These are phyloP conservation scores for Diplodus puntazzo DNA, from an alignment of 2,797 vertebrate species.

Conservation along the genomic window DNA sequence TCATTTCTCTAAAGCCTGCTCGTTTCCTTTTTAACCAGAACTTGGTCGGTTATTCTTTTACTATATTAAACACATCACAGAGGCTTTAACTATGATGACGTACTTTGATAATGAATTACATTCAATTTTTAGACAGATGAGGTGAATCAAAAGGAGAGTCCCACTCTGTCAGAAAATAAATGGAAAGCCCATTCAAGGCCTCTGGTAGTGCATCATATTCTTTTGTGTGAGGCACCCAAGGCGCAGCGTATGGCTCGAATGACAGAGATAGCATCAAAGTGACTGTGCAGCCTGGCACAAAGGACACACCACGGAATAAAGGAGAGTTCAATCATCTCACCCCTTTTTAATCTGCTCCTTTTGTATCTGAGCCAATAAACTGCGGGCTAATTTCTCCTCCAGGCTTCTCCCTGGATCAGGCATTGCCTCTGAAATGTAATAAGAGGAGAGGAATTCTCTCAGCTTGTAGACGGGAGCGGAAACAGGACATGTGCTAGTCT, in stretches of 20 bases:
- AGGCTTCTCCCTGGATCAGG: constrained; percentile 57
- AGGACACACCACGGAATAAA: constrained; percentile 78
- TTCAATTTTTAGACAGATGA: constrained; percentile 44
- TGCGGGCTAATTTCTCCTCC: constrained; percentile 72
- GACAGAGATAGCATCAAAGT: constrained; percentile 83
- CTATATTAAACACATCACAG: constrained; percentile 50
- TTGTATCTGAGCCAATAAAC: constrained; percentile 78
- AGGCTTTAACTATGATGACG: constrained; percentile 56
- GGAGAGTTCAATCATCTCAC: constrained; percentile 79
- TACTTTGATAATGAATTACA: constrained; percentile 67
- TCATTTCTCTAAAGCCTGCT: constrained; percentile 16
- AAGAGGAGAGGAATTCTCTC: constrained; percentile 49
- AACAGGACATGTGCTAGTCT: constrained; percentile 34
- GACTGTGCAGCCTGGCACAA: constrained; percentile 77
- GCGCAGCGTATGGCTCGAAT: constrained; percentile 61
- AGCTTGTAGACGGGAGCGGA: constrained; percentile 29
- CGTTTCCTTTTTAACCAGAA: constrained; percentile 51
- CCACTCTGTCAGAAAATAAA: constrained; percentile 61
- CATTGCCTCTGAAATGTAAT: constrained; percentile 62
- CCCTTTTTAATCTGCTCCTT: constrained; percentile 78
- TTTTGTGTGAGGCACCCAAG: constrained; percentile 75
- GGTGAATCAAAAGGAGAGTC: constrained; percentile 64
- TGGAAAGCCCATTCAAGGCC: constrained; percentile 64
- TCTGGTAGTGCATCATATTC: constrained; percentile 77
- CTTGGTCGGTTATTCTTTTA: constrained; percentile 46